phyloP scores from a whole-genome alignment of 2,888 invertebrate species.

The Campoplex capitator region DNA sequence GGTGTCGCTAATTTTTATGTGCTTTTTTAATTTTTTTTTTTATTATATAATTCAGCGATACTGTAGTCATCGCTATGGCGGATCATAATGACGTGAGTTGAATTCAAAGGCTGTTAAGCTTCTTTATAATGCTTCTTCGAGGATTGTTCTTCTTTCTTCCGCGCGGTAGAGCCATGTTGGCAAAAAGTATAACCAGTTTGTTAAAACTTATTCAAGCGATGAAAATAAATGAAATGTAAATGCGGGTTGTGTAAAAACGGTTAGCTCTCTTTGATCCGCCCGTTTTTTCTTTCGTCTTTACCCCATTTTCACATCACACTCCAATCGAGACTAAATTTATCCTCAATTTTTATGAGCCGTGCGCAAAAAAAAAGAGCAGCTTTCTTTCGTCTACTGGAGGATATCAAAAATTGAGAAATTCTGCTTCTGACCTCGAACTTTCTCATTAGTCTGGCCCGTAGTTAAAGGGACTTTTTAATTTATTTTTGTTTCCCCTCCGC shows the following conservation, averaged over 20 bases:
- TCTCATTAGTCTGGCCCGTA: background rate
- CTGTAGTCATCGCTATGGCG: background rate
- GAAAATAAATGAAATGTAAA: background rate
- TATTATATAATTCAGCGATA: background rate
- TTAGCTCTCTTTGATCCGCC: background rate
- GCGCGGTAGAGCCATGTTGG: too few species aligned
- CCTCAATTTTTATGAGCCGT: background rate
- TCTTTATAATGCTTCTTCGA: background rate
- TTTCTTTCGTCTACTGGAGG: background rate
- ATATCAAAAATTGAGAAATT: background rate
- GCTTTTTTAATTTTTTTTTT: background rate
- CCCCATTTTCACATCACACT: background rate
- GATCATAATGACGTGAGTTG: background rate
- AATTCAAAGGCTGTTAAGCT: background rate
- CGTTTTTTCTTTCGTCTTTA: background rate
- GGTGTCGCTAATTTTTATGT: background rate
- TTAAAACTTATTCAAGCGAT: background rate
- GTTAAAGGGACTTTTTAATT: background rate
- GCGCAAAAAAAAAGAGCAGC: background rate
- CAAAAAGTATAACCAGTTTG: background rate
- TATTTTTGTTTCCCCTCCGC: background rate
- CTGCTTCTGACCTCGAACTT: background rate
- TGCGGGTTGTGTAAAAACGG: background rate
- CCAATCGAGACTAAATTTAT: background rate
- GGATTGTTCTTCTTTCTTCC: background rate